A percentile compares a stretch with the other conserved stretches of the same genome.
These are phyloP conservation scores for Poecilia picta DNA, from an alignment of 2,797 vertebrate genomes.

Conservation along the genomic window DNA sequence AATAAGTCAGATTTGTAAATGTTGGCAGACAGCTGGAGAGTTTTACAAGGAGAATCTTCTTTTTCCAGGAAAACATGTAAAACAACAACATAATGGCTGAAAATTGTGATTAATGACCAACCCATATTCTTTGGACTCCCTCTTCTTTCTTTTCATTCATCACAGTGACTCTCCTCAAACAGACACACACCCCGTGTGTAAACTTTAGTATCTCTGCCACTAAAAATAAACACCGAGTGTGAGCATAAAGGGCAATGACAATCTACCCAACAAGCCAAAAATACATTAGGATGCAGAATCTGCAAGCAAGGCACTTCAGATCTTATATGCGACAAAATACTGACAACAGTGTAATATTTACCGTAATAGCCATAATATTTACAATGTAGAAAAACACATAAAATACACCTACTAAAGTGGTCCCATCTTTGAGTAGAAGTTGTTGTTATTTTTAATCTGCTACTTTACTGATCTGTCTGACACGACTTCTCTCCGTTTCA, in stretches of 20 bases:
- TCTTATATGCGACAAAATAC: neutral
- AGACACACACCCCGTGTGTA: neutral
- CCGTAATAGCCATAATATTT: neutral
- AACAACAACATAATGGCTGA: neutral
- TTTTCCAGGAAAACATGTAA: neutral
- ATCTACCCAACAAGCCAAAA: neutral
- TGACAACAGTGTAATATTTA: neutral
- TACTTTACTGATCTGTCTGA: neutral
- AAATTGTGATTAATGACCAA: neutral
- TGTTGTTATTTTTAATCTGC: neutral
- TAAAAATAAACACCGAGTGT: neutral
- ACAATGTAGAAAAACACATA: neutral
- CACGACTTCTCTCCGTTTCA: neutral
- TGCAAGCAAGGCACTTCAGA: neutral
- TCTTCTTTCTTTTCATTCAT: neutral
- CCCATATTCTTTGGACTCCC: neutral
- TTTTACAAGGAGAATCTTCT: neutral
- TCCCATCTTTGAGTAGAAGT: neutral
- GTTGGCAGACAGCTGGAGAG: neutral
- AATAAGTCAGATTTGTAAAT: neutral
- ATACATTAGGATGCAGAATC: neutral
- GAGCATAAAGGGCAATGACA: neutral
- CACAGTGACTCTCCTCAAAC: neutral
- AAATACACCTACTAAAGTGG: neutral
- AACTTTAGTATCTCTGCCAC: constrained; percentile 1